Base-by-base conservation (phyloP, 1,140 invertebrate genomes). In the Solenopsis fugax region DNA sequence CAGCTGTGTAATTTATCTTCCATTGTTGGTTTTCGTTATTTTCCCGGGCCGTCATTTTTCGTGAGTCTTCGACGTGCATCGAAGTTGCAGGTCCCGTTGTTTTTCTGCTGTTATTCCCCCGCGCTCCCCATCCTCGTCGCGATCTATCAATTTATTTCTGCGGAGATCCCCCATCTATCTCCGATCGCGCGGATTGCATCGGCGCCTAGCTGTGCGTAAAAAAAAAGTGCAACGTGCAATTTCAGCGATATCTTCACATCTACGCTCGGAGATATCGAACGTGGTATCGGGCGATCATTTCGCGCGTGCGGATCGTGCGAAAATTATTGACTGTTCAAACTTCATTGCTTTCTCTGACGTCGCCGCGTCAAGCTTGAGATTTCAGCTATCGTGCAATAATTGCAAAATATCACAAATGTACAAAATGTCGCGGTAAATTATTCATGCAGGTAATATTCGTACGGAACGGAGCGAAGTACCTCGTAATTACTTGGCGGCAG, bases 121-220 rank as follows among this genome's bases (percentile, higher is more conserved):
- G 13, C 29, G 18, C 37, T 2, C 3, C n/a, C 48, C 45, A 13
- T 34, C 12, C 10, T 69, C 29, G 7, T 37, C 29, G 24, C 48
- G 29, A 65, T 80, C 45, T 67, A 78, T 78, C 75, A 78, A 78
- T 78, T 78, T 78, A 78, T 16, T 78, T 78, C 41, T 16, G 45
- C 45, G 29, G 45, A 78, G 58, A 64, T 65, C 41, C 45, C 21
- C 45, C 58, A 78, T 65, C 24, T 78, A 65, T 78, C 24, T 65
- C 41, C 76, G 18, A 37, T 65, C 45, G 41, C 41, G 24, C 10
- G 41, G 29, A 78, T 78, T 65, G 13, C 41, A 78, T 65, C 60
- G 58, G 60, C 29, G 41, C 29, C 24, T 24, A 41, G 54, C 6
- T 16, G 65, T 24, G 58, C 41, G 60, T 78, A 41, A 45, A 76